These are phyloP conservation scores for Ciconia maguari DNA, from an alignment of 2,113 vertebrate species.

Conservation along the genomic window DNA sequence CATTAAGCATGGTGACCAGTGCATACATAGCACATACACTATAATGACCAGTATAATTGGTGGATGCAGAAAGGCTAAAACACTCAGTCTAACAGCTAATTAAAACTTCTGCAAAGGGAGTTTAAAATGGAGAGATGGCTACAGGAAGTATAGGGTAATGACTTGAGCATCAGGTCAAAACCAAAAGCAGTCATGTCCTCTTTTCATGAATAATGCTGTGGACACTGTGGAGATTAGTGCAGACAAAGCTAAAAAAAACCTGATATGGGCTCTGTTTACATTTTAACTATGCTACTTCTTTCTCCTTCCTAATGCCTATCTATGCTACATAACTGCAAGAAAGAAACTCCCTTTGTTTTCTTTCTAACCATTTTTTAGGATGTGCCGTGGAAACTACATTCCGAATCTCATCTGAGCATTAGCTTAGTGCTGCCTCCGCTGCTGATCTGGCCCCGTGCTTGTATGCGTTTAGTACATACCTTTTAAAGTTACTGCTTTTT, in stretches of 20 bases:
- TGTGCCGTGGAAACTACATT: rapidly evolving
- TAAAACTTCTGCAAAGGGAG: background rate
- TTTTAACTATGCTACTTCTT: background rate
- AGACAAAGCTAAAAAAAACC: background rate
- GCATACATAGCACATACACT: background rate
- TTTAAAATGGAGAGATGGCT: background rate
- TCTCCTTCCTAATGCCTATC: background rate
- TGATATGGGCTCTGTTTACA: background rate
- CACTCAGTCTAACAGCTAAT: background rate
- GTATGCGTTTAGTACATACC: background rate
- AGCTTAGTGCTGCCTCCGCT: background rate
- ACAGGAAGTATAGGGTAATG: background rate
- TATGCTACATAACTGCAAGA: background rate
- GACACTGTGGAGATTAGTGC: background rate
- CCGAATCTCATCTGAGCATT: background rate
- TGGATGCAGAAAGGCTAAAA: background rate
- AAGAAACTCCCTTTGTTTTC: background rate
- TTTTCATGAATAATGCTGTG: background rate
- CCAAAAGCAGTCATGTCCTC: background rate
- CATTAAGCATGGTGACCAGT: background rate
- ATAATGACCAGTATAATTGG: background rate
- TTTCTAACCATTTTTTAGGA: background rate
- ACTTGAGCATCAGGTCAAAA: background rate
- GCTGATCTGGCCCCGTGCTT: background rate
- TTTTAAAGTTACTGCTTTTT: background rate